phyloP scores from a whole-genome alignment of 2,888 invertebrate species.

The Drosophila siamana region DNA sequence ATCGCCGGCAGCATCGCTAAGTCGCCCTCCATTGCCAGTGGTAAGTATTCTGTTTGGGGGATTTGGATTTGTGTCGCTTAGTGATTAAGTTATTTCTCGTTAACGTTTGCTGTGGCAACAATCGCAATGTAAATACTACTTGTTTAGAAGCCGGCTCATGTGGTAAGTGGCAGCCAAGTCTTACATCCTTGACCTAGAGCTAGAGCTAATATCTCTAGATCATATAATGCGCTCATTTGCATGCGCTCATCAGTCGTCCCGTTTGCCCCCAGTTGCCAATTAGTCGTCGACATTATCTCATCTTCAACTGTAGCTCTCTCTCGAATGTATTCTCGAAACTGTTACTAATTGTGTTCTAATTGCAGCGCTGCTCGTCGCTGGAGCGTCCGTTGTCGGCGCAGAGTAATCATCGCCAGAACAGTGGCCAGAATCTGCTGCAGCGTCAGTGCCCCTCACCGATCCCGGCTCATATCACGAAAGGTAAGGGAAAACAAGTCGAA shows the following conservation, averaged over 20 bases:
- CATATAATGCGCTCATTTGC: slow-evolving; percentile 72
- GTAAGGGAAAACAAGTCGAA: slow-evolving; percentile 82
- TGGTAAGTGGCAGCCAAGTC: slow-evolving; percentile 76
- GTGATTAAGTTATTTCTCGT: slow-evolving; percentile 65
- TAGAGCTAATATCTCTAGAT: not conserved
- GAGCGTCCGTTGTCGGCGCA: slow-evolving; percentile 91
- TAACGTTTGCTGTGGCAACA: slow-evolving; percentile 54
- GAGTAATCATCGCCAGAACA: slow-evolving; percentile 83
- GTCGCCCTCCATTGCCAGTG: slow-evolving; percentile 90
- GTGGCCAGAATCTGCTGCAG: slow-evolving; percentile 84
- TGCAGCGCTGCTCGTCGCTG: slow-evolving; percentile 92
- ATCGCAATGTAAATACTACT: slow-evolving; percentile 21
- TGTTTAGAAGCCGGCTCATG: slow-evolving; percentile 81
- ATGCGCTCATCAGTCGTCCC: slow-evolving; percentile 55
- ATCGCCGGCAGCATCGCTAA: slow-evolving; percentile 86
- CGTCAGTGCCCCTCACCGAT: slow-evolving; percentile 89
- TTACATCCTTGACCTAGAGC: slow-evolving; percentile 1
- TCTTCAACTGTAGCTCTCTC: not conserved
- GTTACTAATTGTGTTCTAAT: slow-evolving; percentile 11
- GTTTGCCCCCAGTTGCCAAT: slow-evolving; percentile 16
- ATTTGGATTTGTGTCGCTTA: slow-evolving; percentile 11
- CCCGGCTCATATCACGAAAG: slow-evolving; percentile 92
- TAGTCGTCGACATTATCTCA: slow-evolving; percentile 15
- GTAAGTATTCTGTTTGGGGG: slow-evolving; percentile 85
- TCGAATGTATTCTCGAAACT: not conserved